Percentiles rank a stretch among this genome's conserved stretches.
Conservation (phyloP, 2,797 vertebrate genomes). For the Lycodopsis pacificus region DNA sequence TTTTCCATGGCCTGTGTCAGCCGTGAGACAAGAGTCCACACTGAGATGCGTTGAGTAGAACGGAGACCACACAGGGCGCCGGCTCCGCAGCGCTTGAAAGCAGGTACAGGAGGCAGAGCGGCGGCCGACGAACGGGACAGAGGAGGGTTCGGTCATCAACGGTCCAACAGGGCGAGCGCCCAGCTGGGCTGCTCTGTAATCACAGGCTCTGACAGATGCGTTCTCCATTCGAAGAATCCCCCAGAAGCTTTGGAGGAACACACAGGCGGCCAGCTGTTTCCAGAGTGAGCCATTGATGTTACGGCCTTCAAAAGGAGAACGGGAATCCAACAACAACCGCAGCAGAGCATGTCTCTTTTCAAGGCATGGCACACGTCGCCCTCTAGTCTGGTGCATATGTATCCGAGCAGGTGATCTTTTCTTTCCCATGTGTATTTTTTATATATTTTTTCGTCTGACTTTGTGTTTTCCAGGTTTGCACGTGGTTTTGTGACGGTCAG, state of each 20-base stretch:
- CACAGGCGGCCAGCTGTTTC: slow-evolving; percentile 64
- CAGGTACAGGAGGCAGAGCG: slow-evolving; percentile 42
- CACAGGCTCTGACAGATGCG: slow-evolving; percentile 79
- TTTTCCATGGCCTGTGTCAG: slow-evolving; percentile 67
- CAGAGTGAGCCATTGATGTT: slow-evolving; percentile 50
- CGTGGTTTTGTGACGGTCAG: slow-evolving; percentile 19
- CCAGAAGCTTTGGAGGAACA: slow-evolving; percentile 57
- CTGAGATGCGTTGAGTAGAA: slow-evolving; percentile 67
- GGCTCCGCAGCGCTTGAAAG: slow-evolving; percentile 72
- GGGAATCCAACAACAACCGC: slow-evolving; percentile 58
- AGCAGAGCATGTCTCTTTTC: slow-evolving; percentile 43
- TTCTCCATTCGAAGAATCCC: slow-evolving; percentile 77
- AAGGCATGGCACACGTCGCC: slow-evolving; percentile 18
- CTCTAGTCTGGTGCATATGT: slow-evolving; percentile 22
- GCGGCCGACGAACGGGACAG: slow-evolving; percentile 31
- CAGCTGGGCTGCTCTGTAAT: slow-evolving; percentile 67
- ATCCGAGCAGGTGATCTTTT: slow-evolving; percentile 39
- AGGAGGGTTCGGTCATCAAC: slow-evolving; percentile 78
- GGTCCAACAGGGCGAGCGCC: slow-evolving; percentile 57
- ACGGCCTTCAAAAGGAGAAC: slow-evolving; percentile 56
- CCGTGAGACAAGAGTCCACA: slow-evolving; percentile 70
- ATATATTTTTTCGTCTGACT: not conserved
- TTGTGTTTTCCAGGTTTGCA: slow-evolving; percentile 37
- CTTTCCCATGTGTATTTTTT: not conserved
- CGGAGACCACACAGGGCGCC: slow-evolving; percentile 80